phyloP scores from a whole-genome alignment of 2,113 vertebrate species.

The Sphaerodactylus townsendi region DNA sequence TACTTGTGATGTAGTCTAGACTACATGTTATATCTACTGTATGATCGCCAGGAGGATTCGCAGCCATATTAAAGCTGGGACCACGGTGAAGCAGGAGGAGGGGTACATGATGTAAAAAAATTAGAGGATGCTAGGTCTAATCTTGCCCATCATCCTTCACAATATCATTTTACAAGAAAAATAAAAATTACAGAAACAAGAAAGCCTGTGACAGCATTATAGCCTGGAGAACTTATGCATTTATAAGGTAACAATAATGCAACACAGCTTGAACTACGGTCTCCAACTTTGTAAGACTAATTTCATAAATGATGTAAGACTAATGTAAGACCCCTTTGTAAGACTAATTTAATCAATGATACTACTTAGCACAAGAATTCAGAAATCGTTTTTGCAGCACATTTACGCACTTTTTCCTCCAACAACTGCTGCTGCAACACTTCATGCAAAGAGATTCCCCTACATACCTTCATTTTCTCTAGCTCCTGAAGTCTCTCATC shows the following conservation, averaged over 20 bases:
- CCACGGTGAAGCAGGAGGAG: too few species aligned
- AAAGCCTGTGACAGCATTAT: too few species aligned
- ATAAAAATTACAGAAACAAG: too few species aligned
- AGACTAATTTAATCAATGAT: background rate
- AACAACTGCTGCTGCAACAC: background rate
- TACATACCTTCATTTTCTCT: conserved; percentile 93
- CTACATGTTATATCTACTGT: too few species aligned
- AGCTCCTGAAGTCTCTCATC: conserved; percentile 93
- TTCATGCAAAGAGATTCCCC: background rate
- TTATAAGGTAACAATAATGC: background rate
- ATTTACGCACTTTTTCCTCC: background rate
- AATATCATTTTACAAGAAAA: too few species aligned
- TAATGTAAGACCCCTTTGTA: too few species aligned
- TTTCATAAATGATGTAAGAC: background rate
- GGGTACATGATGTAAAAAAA: background rate
- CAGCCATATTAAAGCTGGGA: too few species aligned
- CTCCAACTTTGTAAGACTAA: background rate
- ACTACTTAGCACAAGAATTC: background rate
- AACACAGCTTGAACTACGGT: background rate
- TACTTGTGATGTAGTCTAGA: too few species aligned
- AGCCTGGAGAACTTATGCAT: too few species aligned
- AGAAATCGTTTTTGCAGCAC: background rate
- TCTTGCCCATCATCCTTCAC: too few species aligned
- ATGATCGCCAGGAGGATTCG: too few species aligned
- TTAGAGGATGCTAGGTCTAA: background rate